These are phyloP conservation scores for Syrphus vitripennis DNA, from an alignment of 2,888 invertebrate genomes.

Conservation along the genomic window DNA sequence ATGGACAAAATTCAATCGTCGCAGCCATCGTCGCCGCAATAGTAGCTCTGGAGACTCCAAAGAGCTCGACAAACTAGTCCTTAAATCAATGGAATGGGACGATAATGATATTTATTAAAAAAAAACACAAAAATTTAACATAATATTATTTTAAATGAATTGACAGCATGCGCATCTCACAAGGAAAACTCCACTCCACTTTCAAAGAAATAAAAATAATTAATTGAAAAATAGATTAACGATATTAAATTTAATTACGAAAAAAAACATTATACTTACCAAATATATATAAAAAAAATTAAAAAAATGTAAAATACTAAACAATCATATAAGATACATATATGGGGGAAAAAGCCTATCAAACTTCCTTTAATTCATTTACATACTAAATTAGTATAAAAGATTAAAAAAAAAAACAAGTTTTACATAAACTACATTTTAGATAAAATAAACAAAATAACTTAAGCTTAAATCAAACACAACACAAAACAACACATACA, in stretches of 20 bases:
- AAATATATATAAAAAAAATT: constrained; percentile 58
- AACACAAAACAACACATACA: constrained; percentile 30
- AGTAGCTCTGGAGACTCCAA: constrained; percentile 80
- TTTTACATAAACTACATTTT: constrained; percentile 57
- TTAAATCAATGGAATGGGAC: constrained; percentile 81
- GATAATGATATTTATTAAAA: constrained; percentile 80
- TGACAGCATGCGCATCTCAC: constrained; percentile 28
- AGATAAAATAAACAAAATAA: constrained; percentile 49
- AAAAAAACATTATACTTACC: constrained; percentile 35
- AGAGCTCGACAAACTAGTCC: constrained; percentile 80
- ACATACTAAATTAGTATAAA: constrained; percentile 72
- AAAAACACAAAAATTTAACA: background rate
- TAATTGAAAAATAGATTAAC: constrained; percentile 34
- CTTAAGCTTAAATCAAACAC: constrained; percentile 47
- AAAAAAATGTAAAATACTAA: constrained; percentile 71
- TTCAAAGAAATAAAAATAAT: constrained; percentile 9
- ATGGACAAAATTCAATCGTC: constrained; percentile 79
- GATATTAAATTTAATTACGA: constrained; percentile 40
- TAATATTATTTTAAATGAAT: constrained; percentile 9
- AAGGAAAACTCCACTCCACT: constrained; percentile 21
- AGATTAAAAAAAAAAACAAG: constrained; percentile 36
- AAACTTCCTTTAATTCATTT: constrained; percentile 62
- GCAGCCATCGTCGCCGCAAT: constrained; percentile 77
- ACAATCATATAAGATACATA: constrained; percentile 39
- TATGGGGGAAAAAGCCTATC: constrained; percentile 52